Evolutionary conservation across 92 coral and sea anemone species (phyloP), one percentile per base, ranked within the genome.

Genomic region (Bergia puertoricense): DNA sequence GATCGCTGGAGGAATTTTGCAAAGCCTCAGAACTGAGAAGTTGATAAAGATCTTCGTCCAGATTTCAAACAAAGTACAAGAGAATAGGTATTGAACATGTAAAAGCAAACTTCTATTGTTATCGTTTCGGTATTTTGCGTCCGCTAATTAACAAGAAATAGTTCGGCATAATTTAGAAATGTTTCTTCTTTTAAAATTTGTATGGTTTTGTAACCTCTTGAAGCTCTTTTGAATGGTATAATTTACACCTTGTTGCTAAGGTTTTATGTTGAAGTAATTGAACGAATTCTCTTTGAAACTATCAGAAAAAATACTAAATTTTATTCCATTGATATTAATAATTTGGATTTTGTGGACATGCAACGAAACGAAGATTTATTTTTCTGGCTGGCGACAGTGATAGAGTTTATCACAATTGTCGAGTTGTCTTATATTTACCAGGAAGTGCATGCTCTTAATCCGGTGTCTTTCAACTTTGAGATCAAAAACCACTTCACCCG

Each of bases 91-190:
- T 8, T 23, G 41, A 56, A 71, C 38, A 18, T 79, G 48, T 84
- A 56, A 18, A 51, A 76, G 79, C 78, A 45, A 50, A 71, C 11
- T 84, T 45, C 68, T 83, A 37, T 71, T 84, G 87, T 71, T 84
- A 10, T 84, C 37, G 43, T 65, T 69, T 39, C 50, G 65, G 67
- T 44, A 38, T 45, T 84, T 46, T 46, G 74, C 40, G 67, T n/a
- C 76, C 22, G 62, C n/a, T 71, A 37, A 68, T 83, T 83, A 46
- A 23, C 56, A 44, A 83, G 87, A 84, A 84, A 84, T 84, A 4
- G 43, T 71, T 84, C 36, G 46, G 86, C 68, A 71, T 71, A 69
- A 69, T 84, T 83, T 14, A 23, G 48, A 45, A 30, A 43, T 66
- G 86, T 22, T 81, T 20, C 46, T 14, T 30, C 79, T 69, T 9